A percentile compares a stretch with the other conserved stretches of the same genome.
Evolutionary conservation across 2,113 vertebrate genomes (phyloP).

Genomic region (Pontoporia blainvillei): DNA sequence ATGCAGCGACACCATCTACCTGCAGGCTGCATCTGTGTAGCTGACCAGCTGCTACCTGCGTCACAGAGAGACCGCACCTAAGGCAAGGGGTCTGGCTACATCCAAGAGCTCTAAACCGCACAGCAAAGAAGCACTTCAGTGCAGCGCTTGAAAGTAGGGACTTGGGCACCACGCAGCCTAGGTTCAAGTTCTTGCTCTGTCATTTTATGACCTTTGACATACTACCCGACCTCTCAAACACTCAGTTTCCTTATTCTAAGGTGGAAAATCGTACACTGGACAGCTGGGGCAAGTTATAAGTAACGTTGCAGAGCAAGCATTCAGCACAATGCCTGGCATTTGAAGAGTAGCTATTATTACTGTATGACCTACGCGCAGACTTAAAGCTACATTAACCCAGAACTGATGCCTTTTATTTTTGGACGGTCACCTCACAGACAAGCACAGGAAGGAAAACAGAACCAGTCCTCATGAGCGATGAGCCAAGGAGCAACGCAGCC

Average conservation of each 20-base stretch:
- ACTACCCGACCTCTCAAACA: not conserved
- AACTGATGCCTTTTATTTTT: constrained; percentile 19
- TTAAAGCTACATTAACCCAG: not conserved
- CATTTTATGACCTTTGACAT: not conserved
- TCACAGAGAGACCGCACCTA: not conserved
- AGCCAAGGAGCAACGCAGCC: not conserved
- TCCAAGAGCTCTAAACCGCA: not conserved
- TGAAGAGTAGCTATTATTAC: not conserved
- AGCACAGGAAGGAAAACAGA: not conserved
- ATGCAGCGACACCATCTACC: not conserved
- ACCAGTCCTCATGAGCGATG: not conserved
- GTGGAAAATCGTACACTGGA: accelerated
- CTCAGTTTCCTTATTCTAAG: not conserved
- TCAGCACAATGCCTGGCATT: accelerated
- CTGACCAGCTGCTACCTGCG: not conserved
- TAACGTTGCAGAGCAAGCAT: accelerated
- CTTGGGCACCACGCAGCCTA: not conserved
- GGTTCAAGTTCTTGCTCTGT: not conserved
- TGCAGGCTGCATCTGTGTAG: too few species aligned
- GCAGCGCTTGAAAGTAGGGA: accelerated
- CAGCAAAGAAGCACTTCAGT: accelerated
- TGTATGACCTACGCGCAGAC: not conserved
- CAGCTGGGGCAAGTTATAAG: not conserved
- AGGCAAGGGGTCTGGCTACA: not conserved
- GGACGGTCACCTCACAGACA: constrained; percentile 10